These are phyloP conservation scores for Hemichromis elongatus DNA, from an alignment of 2,113 vertebrate genomes.

Conservation along the genomic window DNA sequence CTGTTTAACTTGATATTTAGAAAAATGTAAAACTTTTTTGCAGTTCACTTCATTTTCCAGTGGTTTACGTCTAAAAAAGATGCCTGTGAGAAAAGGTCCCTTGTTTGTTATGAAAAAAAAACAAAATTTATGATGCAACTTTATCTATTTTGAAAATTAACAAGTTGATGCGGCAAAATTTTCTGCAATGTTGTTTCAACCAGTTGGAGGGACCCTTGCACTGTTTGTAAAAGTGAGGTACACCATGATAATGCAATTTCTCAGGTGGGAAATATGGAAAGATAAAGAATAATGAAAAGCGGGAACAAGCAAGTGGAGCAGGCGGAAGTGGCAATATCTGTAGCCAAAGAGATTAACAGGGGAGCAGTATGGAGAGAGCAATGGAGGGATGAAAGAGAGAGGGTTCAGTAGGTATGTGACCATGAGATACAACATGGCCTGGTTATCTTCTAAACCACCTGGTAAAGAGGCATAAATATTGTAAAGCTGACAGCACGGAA, in stretches of 20 bases:
- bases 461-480: conserved; percentile 35
- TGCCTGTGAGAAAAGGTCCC: neutral
- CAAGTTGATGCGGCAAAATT: neutral
- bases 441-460: conserved; percentile 44
- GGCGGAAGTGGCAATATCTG: neutral
- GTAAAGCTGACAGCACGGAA: conserved; percentile 29
- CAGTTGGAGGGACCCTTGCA: neutral
- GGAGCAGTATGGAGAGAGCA: neutral
- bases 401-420: conserved; percentile 19
- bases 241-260: neutral
- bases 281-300: conserved; percentile 9
- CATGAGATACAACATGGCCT: conserved; percentile 30
- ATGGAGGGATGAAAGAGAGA: neutral
- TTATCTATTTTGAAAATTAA: neutral
- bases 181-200: neutral
- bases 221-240: neutral
- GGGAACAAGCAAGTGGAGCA: neutral
- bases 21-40: neutral
- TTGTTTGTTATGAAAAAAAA: neutral
- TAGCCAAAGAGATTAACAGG: conserved; percentile 20
- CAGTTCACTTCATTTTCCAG: neutral
- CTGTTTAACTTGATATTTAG: neutral
- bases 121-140: neutral
- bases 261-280: neutral
- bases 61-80: neutral